Evolutionary conservation across 2,797 vertebrate species (phyloP).

Genomic region (Galaxias olidus): DNA sequence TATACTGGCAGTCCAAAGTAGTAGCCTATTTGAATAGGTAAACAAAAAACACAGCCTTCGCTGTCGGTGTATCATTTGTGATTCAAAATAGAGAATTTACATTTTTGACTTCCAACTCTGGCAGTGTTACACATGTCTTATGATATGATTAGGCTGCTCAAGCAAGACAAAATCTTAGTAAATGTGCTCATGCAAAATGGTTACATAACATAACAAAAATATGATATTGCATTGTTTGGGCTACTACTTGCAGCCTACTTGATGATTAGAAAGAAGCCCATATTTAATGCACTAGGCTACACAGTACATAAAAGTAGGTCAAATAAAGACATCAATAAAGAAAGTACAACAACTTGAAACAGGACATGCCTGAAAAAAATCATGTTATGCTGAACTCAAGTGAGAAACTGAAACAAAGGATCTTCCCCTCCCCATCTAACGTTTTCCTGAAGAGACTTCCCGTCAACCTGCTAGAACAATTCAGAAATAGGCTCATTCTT

Average conservation of each 20-base stretch:
- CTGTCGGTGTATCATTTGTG: constrained; percentile 24
- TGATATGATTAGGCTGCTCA: no score
- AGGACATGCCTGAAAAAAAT: constrained; percentile 25
- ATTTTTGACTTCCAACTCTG: constrained; percentile 16
- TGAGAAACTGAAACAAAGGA: constrained; percentile 54
- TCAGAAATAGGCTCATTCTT: constrained; percentile 57
- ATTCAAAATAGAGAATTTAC: constrained; percentile 36
- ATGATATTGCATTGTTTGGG: no score
- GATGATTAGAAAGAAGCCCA: no score
- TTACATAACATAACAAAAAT: no score
- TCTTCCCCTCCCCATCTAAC: constrained; percentile 47
- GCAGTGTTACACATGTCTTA: background rate
- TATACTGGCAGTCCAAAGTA: background rate
- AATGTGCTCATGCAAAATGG: no score
- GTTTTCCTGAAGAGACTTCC: constrained; percentile 78
- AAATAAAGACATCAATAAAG: background rate
- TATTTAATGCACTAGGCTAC: no score
- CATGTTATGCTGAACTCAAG: constrained; percentile 15
- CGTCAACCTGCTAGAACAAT: constrained; percentile 77
- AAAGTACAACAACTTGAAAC: constrained; percentile 1
- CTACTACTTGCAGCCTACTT: no score
- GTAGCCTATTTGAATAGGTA: constrained; percentile 34
- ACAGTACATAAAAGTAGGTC: no score
- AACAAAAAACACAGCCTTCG: constrained; percentile 11
- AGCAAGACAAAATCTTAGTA: no score